Evolutionary conservation across 2,888 invertebrate genomes (phyloP).

Genomic region (Dolichomitus sp.): DNA sequence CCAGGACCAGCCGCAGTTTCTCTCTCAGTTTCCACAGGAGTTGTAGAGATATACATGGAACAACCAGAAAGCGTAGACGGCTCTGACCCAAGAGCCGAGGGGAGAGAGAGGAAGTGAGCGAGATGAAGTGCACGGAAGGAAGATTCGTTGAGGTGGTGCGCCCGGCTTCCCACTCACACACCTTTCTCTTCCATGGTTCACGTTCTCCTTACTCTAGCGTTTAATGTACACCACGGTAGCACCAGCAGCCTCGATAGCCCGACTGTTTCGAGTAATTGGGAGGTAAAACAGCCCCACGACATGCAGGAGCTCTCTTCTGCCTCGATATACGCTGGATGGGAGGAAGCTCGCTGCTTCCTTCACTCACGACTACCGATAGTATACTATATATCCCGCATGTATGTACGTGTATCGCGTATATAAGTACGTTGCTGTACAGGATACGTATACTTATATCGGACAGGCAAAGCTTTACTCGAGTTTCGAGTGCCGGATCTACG

Average conservation of each 20-base stretch:
- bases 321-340: constrained; percentile 1
- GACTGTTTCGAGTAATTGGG: constrained; percentile 81
- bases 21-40: constrained; percentile 29
- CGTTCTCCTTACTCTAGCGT: constrained; percentile 6
- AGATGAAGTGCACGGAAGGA: constrained; percentile 31
- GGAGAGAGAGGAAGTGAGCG: constrained; percentile 20
- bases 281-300: constrained; percentile 78
- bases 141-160: constrained; percentile 29
- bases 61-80: constrained; percentile 30
- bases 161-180: constrained; percentile 22
- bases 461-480: constrained; percentile 10
- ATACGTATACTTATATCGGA: constrained; percentile 1
- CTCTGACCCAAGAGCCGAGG: constrained; percentile 4
- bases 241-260: constrained; percentile 73
- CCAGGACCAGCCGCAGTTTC: constrained; percentile 29
- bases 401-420: background rate
- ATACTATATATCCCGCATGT: background rate
- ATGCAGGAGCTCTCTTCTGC: constrained; percentile 66
- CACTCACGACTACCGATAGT: background rate
- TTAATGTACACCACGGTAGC: constrained; percentile 24
- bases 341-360: background rate
- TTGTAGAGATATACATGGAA: constrained; percentile 23
- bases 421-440: background rate
- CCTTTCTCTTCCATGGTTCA: background rate
- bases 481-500: constrained; percentile 34